These are phyloP conservation scores for Hirundo rustica DNA, from an alignment of 2,797 vertebrate genomes.

Conservation along the genomic window DNA sequence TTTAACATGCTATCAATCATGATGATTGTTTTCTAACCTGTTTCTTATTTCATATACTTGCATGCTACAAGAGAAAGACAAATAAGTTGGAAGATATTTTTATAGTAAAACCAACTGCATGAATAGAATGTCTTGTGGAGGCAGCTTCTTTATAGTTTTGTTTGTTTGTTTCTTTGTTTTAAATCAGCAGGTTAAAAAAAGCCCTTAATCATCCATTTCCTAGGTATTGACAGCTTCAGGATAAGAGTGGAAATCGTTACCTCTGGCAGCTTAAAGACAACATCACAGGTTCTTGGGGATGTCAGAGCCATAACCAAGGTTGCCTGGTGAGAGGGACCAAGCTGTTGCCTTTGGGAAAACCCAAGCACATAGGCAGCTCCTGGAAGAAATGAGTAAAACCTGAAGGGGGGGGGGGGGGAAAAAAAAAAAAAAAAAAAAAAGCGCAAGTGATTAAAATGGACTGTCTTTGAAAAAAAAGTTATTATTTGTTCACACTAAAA, in stretches of 20 bases:
- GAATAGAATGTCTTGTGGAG: not conserved
- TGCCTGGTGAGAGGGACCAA: slow-evolving; percentile 71
- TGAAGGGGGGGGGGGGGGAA: no score
- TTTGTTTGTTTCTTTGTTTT: not conserved
- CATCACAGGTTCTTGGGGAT: slow-evolving; percentile 62
- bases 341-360: slow-evolving; percentile 54
- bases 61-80: not conserved
- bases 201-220: not conserved
- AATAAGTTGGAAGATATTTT: not conserved
- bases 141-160: not conserved
- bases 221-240: not conserved
- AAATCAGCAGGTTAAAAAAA: not conserved
- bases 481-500: not conserved
- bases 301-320: slow-evolving; percentile 65
- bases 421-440: not conserved
- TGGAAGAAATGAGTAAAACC: slow-evolving; percentile 71
- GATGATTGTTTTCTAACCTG: not conserved
- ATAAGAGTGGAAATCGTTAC: slow-evolving; percentile 39
- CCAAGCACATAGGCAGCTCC: slow-evolving; percentile 57
- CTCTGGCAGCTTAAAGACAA: slow-evolving; percentile 67
- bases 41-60: not conserved
- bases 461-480: not conserved
- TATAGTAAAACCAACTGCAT: accelerated
- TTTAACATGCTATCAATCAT: not conserved
- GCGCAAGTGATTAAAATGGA: not conserved